A percentile compares a stretch with the other conserved stretches of the same genome.
These are phyloP conservation scores for Zoanthus solanderi DNA, from an alignment of 92 coral and sea anemone genomes.

Conservation along the genomic window DNA sequence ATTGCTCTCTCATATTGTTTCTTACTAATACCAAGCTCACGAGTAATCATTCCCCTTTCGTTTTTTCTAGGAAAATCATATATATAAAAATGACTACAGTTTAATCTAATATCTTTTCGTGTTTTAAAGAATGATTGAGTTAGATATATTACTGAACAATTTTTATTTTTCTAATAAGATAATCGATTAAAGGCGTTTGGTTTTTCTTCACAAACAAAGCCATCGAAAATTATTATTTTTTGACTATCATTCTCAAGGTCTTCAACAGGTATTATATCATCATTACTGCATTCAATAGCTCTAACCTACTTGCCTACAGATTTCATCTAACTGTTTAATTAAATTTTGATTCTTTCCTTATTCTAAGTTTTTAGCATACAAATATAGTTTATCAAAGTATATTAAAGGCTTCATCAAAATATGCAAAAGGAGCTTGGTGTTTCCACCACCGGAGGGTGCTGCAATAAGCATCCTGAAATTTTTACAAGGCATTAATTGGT, in stretches of 20 bases:
- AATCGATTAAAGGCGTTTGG: not conserved
- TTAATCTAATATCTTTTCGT: not conserved
- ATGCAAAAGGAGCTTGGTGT: not conserved
- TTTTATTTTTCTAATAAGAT: not conserved
- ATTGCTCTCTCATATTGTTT: not conserved
- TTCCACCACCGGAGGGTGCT: not conserved
- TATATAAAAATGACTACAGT: constrained; percentile 32
- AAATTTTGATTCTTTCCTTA: not conserved
- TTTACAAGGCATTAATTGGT: not conserved
- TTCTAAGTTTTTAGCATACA: constrained; percentile 7
- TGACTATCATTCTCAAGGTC: not conserved
- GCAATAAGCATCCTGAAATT: not conserved
- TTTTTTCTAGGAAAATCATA: constrained; percentile 1
- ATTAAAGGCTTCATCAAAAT: not conserved
- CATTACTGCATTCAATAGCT: not conserved
- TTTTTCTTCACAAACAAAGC: not conserved
- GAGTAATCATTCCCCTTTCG: constrained; percentile 11
- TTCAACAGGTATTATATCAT: not conserved
- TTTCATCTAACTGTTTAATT: not conserved
- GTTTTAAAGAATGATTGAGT: not conserved
- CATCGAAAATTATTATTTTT: not conserved
- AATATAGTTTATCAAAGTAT: not conserved
- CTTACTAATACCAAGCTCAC: not conserved
- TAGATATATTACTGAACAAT: not conserved
- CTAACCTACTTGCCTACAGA: not conserved